Evolutionary conservation across 2,888 invertebrate species (phyloP).

Genomic region (Macroteleia sp.): DNA sequence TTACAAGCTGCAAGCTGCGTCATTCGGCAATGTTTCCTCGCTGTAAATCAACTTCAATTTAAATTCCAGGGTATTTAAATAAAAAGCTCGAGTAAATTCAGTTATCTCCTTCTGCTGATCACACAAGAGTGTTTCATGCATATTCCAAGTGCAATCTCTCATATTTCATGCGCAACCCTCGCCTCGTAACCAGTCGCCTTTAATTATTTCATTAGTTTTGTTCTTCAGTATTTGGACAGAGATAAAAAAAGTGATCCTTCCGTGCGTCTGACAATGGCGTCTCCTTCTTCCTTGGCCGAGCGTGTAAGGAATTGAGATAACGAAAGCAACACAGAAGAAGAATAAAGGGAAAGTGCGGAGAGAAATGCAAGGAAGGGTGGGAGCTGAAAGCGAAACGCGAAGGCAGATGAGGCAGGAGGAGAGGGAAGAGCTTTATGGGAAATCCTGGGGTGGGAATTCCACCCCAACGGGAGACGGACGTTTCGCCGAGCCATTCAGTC

Average conservation of each 20-base stretch:
- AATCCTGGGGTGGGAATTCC: constrained; percentile 64
- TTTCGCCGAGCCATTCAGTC: constrained; percentile 64
- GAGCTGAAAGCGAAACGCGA: constrained; percentile 51
- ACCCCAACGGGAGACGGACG: constrained; percentile 63
- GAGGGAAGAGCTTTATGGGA: constrained; percentile 60
- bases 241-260: neutral
- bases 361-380: constrained; percentile 18
- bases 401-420: constrained; percentile 47
- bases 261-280: constrained; percentile 2
- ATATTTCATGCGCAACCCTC: neutral
- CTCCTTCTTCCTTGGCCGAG: neutral
- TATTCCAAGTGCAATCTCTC: neutral
- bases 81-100: constrained; percentile 3
- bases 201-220: constrained; percentile 2
- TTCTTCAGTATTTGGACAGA: neutral
- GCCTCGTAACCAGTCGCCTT: neutral
- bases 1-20: no score
- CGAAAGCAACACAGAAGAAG: constrained; percentile 20
- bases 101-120: neutral
- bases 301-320: constrained; percentile 27
- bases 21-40: no score
- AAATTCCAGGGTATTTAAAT: constrained; percentile 2
- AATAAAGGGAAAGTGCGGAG: constrained; percentile 19
- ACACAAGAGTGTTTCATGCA: neutral
- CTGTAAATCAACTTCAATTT: constrained; percentile 5